These are phyloP conservation scores for Yponomeuta cagnagella DNA, from an alignment of 2,888 invertebrate species.

Conservation along the genomic window DNA sequence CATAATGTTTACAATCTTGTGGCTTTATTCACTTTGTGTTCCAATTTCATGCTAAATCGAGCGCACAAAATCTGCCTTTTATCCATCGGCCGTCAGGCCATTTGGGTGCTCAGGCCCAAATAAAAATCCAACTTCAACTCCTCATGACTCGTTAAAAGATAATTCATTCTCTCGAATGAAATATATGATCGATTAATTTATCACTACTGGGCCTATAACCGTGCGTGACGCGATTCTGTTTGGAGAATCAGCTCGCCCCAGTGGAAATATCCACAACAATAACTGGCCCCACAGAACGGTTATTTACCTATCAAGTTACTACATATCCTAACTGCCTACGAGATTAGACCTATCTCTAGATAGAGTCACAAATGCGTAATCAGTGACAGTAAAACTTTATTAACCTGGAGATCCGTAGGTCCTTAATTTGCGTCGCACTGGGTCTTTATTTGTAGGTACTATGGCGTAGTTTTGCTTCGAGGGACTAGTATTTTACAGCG, in stretches of 20 bases:
- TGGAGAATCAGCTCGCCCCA: not conserved
- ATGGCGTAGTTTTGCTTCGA: not conserved
- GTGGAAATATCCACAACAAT: not conserved
- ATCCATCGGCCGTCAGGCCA: constrained; percentile 56
- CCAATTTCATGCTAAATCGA: constrained; percentile 76
- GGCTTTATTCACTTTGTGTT: constrained; percentile 76
- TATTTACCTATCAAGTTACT: not conserved
- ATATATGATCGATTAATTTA: constrained; percentile 12
- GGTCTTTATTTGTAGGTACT: too few species aligned
- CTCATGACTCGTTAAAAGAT: constrained; percentile 58
- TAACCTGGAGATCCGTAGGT: not conserved
- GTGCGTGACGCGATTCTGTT: not conserved
- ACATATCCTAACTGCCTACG: not conserved
- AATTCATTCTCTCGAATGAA: constrained; percentile 50
- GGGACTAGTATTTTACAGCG: not conserved
- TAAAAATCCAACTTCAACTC: constrained; percentile 57
- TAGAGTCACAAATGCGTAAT: constrained; percentile 7
- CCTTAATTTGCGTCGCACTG: not conserved
- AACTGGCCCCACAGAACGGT: not conserved
- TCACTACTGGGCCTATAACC: not conserved
- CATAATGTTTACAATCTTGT: constrained; percentile 75
- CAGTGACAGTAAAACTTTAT: constrained; percentile 12
- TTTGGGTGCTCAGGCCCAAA: constrained; percentile 52
- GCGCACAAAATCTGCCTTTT: constrained; percentile 71
- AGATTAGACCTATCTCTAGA: not conserved